Evolutionary conservation across 2,888 invertebrate genomes (phyloP).

Genomic region (Tenthredo livida): DNA sequence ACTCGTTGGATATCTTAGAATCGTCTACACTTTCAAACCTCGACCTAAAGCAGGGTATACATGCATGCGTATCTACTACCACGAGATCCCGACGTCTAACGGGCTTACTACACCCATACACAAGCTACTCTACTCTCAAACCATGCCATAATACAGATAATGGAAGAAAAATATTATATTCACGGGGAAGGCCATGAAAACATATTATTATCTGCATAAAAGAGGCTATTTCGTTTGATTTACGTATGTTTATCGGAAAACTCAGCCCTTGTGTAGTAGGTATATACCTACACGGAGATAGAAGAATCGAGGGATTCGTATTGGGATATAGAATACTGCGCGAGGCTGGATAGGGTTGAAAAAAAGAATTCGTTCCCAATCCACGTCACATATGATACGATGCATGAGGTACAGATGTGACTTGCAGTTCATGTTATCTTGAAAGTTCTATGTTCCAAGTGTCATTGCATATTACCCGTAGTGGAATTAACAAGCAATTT

Average conservation of each 20-base stretch:
- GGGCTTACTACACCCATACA: background rate
- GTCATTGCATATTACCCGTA: slow-evolving; percentile 33
- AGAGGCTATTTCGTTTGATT: slow-evolving; percentile 53
- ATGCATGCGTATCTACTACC: background rate
- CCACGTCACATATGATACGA: background rate
- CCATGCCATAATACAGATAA: slow-evolving; percentile 31
- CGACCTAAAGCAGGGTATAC: background rate
- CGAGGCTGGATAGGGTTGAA: background rate
- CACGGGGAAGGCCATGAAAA: slow-evolving; percentile 61
- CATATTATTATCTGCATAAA: slow-evolving; percentile 63
- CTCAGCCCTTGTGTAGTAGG: background rate
- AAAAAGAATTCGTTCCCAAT: background rate
- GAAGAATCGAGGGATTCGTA: slow-evolving; percentile 1
- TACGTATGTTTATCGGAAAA: slow-evolving; percentile 56
- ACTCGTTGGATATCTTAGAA: slow-evolving; percentile 43
- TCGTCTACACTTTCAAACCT: slow-evolving; percentile 18
- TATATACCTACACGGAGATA: background rate
- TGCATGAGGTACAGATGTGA: background rate
- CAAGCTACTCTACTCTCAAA: background rate
- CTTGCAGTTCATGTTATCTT: slow-evolving; percentile 11
- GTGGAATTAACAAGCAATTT: slow-evolving; percentile 50
- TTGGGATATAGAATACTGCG: background rate
- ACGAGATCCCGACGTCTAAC: background rate
- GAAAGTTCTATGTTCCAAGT: slow-evolving; percentile 27
- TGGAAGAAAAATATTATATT: slow-evolving; percentile 38